A percentile compares a stretch with the other conserved stretches of the same genome.
phyloP scores from a whole-genome alignment of 2,797 vertebrate genomes.

The Delichon dasypus region DNA sequence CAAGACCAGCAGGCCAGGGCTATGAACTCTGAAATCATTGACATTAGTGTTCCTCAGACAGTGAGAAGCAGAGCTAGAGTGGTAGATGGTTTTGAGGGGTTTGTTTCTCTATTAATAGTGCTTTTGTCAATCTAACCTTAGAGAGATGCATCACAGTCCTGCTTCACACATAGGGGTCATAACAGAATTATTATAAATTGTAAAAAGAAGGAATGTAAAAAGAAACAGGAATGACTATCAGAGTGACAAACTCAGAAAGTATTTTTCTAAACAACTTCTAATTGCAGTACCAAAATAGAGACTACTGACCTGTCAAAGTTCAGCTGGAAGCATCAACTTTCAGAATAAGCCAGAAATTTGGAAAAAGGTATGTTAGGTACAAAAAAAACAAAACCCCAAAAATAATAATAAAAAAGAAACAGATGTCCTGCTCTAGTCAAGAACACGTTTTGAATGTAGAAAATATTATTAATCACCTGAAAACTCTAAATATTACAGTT shows the following conservation, averaged over 20 bases:
- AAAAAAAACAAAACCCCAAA: not conserved
- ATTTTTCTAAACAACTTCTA: not conserved
- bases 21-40: slow-evolving; percentile 17
- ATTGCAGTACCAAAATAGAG: not conserved
- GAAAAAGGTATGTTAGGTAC: not conserved
- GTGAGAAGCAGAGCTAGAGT: not conserved
- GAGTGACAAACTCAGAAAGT: not conserved
- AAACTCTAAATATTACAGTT: not conserved
- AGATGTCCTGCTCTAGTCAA: not conserved
- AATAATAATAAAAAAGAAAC: not conserved
- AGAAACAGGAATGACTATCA: not conserved
- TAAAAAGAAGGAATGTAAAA: not conserved
- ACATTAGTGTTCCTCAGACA: not conserved
- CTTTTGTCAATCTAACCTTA: not conserved
- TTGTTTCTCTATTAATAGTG: not conserved
- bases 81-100: not conserved
- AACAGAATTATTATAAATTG: not conserved
- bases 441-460: not conserved
- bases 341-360: not conserved
- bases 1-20: not conserved
- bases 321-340: not conserved
- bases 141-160: not conserved
- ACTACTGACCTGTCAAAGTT: not conserved
- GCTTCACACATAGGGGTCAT: not conserved
- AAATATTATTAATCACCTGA: not conserved